A percentile compares a stretch with the other conserved stretches of the same genome.
Evolutionary conservation across 2,113 vertebrate species (phyloP).

Genomic region (Daubentonia madagascariensis): DNA sequence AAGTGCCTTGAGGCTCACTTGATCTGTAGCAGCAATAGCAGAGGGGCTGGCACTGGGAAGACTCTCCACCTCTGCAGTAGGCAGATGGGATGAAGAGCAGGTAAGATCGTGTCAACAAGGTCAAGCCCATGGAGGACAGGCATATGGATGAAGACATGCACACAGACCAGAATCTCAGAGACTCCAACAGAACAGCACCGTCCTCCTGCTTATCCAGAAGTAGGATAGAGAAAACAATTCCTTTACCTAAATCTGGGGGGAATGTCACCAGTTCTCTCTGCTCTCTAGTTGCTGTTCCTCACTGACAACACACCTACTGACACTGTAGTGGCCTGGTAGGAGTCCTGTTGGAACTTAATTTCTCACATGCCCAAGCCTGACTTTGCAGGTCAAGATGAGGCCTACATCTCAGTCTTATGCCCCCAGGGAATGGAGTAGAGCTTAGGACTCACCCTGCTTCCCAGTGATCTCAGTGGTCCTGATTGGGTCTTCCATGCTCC

Average conservation of each 20-base stretch:
- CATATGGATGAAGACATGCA: background rate
- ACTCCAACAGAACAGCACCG: background rate
- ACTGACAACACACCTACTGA: background rate
- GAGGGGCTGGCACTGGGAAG: background rate
- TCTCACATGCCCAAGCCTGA: background rate
- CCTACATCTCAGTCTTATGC: background rate
- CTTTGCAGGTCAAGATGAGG: too few relatives aligned
- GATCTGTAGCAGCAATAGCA: background rate
- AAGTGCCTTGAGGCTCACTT: background rate
- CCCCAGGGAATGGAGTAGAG: background rate
- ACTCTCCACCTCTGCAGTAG: background rate
- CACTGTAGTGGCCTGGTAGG: background rate
- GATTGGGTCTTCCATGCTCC: background rate
- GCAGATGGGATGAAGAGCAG: background rate
- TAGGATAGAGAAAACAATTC: too few relatives aligned
- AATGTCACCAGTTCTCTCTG: background rate
- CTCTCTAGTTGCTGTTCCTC: background rate
- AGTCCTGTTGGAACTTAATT: too few relatives aligned
- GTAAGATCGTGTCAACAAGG: background rate
- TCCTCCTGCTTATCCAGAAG: too few relatives aligned
- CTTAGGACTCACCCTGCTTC: background rate
- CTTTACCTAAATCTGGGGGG: too few relatives aligned
- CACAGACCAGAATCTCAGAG: background rate
- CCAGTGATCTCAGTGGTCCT: background rate
- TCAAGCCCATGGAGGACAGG: background rate